Conservation (phyloP, 1,140 invertebrate genomes). For the Octopus sinensis region DNA sequence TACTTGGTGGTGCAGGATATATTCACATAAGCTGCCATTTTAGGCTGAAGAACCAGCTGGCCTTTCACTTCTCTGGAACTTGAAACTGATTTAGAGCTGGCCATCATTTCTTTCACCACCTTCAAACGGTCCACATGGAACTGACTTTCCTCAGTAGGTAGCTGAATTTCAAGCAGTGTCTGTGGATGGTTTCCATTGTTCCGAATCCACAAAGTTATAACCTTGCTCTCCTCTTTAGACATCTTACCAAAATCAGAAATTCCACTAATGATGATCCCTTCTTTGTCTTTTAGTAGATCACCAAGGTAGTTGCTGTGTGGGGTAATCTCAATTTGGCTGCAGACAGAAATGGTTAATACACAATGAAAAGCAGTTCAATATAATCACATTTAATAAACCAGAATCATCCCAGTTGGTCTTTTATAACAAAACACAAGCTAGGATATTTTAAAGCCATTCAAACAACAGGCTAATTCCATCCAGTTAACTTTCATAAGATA, state of each 20-base stretch:
- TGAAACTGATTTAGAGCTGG: constrained; percentile 16
- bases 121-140: constrained; percentile 26
- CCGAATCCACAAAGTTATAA: constrained; percentile 27
- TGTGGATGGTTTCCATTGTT: constrained; percentile 26
- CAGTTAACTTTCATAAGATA: too few species aligned
- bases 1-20: constrained; percentile 27
- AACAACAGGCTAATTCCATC: too few species aligned
- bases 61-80: constrained; percentile 10
- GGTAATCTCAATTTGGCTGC: constrained; percentile 10
- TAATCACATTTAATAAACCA: too few species aligned
- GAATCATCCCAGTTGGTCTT: constrained; percentile 7
- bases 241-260: constrained; percentile 27
- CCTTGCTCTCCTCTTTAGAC: constrained; percentile 22
- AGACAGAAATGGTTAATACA: background rate
- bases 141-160: constrained; percentile 23
- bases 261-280: constrained; percentile 27
- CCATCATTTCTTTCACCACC: constrained; percentile 21
- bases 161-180: constrained; percentile 23
- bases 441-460: too few species aligned
- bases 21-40: constrained; percentile 25
- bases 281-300: constrained; percentile 30
- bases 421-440: constrained; percentile 8
- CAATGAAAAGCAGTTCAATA: background rate
- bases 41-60: constrained; percentile 24
- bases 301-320: constrained; percentile 19